Conservation (phyloP, 2,113 vertebrate genomes). For the Oryzias woworae region DNA sequence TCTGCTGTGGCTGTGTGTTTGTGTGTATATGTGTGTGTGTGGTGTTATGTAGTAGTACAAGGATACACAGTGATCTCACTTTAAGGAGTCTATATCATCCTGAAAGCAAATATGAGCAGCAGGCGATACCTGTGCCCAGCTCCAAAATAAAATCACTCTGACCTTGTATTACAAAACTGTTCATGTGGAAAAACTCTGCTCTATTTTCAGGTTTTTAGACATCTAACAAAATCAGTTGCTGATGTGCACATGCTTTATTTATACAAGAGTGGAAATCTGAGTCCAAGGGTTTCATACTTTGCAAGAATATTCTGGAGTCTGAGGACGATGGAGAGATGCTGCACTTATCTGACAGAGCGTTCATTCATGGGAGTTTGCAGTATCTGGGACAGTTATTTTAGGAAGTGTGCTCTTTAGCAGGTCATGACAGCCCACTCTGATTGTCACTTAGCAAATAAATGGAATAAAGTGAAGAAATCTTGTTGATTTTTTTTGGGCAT, state of each 20-base stretch:
- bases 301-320: conserved; percentile 8
- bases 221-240: conserved; percentile 6
- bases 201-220: conserved; percentile 5
- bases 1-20: conserved; percentile 34
- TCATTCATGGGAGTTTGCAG: conserved; percentile 46
- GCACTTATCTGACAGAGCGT: conserved; percentile 29
- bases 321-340: conserved; percentile 21
- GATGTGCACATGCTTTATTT: conserved; percentile 8
- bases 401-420: conserved; percentile 44
- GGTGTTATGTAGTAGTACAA: conserved; percentile 58
- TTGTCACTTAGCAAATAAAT: conserved; percentile 31
- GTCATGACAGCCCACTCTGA: conserved; percentile 50
- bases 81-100: conserved; percentile 51
- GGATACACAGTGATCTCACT: conserved; percentile 63
- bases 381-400: conserved; percentile 70
- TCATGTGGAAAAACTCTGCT: conserved; percentile 11
- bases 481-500: no score
- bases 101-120: conserved; percentile 47
- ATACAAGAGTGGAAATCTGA: background rate
- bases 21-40: conserved; percentile 14
- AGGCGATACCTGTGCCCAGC: conserved; percentile 43
- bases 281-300: conserved; percentile 8
- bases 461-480: conserved; percentile 5
- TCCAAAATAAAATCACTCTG: conserved; percentile 40
- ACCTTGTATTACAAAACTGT: conserved; percentile 35